Evolutionary conservation across 2,888 invertebrate species (phyloP).

Genomic region (Balanococcus diminutus): DNA sequence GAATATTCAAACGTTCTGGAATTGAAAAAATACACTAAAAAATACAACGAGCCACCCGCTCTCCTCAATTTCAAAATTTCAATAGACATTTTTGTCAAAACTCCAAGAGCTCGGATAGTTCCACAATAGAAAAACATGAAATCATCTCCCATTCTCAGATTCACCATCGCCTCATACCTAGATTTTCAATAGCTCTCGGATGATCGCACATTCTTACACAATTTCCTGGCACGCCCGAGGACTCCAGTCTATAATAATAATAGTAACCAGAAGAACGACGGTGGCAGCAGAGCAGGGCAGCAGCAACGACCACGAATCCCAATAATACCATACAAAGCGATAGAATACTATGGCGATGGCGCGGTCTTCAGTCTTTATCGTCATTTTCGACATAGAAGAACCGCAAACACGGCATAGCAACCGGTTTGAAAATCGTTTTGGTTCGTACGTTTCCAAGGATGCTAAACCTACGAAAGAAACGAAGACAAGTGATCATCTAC

Average conservation of each 20-base stretch:
- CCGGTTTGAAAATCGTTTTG: slow-evolving; percentile 19
- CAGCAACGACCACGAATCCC: background rate
- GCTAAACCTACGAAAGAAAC: background rate
- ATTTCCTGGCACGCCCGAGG: background rate
- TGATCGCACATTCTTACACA: background rate
- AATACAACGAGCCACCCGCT: too few relatives aligned
- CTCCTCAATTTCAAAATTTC: too few relatives aligned
- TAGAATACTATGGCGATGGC: too few relatives aligned
- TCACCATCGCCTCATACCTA: too few relatives aligned
- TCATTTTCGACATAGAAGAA: background rate
- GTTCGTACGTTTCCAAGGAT: slow-evolving; percentile 9
- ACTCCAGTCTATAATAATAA: background rate
- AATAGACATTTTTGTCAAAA: too few relatives aligned
- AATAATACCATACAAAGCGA: background rate
- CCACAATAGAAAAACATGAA: too few relatives aligned
- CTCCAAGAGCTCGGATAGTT: too few relatives aligned
- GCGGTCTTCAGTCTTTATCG: too few relatives aligned
- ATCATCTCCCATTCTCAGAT: too few relatives aligned
- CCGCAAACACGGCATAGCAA: slow-evolving; percentile 1
- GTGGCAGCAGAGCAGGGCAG: background rate
- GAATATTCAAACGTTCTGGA: too few relatives aligned
- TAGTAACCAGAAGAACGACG: background rate
- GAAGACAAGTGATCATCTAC: background rate
- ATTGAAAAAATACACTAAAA: too few relatives aligned
- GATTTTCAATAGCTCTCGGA: background rate